Base-by-base conservation (phyloP, 2,797 vertebrate species). In the Cirrhinus molitorella region DNA sequence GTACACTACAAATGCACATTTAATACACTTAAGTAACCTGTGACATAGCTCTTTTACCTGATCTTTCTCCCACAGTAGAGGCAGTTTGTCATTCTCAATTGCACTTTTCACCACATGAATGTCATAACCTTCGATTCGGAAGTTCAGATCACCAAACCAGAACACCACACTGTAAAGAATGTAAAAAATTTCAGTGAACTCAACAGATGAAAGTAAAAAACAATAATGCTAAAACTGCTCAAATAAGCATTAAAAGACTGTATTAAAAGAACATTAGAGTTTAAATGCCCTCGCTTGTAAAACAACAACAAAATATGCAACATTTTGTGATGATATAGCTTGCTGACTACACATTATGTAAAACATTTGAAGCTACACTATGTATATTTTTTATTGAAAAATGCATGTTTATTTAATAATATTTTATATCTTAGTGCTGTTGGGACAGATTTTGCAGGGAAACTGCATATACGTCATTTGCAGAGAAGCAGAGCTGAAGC, bases 81-180 rank as follows among this genome's bases (percentile, higher is more conserved):
- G 94, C 53, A 99, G 93, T 85, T 97, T 97, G 82, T 95, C 96
- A 91, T 94, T 98, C 90, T 99, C 97, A 0, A 99, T 96, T 85
- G 98, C 96, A 2, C 96, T 96, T 91, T 99, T 99, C 91, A 99
- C 97, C 85, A 98, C 99, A 61, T 98, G 97, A 85, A 97, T 96
- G 88, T 99, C 98, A 0, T 97, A 96, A 90, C 97, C 98, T 87
- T 99, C 98, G 0, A 99, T 99, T 25, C 98, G 97, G 91, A 99
- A 99, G 89, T 99, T 99, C 88, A 99, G 94, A 90, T 99, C 98
- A 66, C 98, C 98, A 51, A 99, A 98, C 98, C 98, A 99, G 93
- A 99, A 99, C 66, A 99, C 95, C 0, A 99, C 95, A 87, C 98
- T 99, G 90, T 1, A 10, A 72, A 80, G 40, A 77, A 78, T 45